A percentile compares a stretch with the other conserved stretches of the same genome.
These are phyloP conservation scores for Gila robusta DNA, from an alignment of 2,797 vertebrate species.

Conservation along the genomic window DNA sequence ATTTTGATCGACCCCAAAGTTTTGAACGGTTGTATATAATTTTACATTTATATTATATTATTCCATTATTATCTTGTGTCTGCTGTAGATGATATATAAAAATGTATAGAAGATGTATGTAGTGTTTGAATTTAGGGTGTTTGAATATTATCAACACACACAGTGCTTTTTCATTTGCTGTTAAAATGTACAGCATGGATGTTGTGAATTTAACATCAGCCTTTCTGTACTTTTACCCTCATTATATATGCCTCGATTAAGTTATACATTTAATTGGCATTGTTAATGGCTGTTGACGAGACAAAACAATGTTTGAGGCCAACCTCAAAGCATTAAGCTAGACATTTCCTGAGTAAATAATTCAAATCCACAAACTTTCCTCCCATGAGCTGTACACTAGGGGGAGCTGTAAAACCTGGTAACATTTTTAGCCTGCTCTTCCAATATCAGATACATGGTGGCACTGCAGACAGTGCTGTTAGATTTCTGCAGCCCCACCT, in stretches of 20 bases:
- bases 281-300: neutral
- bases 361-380: neutral
- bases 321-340: neutral
- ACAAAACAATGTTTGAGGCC: neutral
- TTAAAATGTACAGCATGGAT: neutral
- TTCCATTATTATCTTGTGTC: neutral
- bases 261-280: neutral
- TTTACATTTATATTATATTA: neutral
- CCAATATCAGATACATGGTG: slow-evolving; percentile 6
- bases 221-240: neutral
- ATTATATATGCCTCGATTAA: neutral
- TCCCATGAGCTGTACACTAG: neutral
- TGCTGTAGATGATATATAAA: neutral
- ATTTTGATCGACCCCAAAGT: neutral
- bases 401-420: neutral
- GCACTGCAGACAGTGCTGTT: slow-evolving; percentile 27
- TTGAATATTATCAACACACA: neutral
- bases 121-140: neutral
- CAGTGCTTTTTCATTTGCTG: neutral
- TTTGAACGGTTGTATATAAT: neutral
- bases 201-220: neutral
- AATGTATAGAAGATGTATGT: neutral
- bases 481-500: slow-evolving; percentile 24
- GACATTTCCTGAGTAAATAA: neutral
- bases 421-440: neutral